Percentiles rank a stretch among this genome's conserved stretches.
Evolutionary conservation across 2,797 vertebrate genomes (phyloP).

Genomic region (Cuniculus paca): DNA sequence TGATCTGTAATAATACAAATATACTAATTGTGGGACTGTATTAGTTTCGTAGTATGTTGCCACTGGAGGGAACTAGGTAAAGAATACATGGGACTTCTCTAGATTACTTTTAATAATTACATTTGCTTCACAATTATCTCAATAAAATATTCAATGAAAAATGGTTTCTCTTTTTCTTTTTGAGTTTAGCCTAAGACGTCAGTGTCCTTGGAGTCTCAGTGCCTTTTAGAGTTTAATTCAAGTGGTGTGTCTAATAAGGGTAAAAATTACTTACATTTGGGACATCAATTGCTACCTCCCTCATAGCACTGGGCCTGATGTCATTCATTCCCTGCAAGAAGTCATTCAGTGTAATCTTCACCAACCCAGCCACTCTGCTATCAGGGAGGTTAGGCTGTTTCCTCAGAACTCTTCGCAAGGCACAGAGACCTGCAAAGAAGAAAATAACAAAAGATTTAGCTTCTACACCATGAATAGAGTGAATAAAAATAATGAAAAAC

Average conservation of each 20-base stretch:
- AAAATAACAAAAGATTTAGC: slow-evolving; percentile 61
- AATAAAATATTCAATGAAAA: slow-evolving; percentile 15
- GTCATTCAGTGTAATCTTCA: slow-evolving; percentile 93
- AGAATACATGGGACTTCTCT: background rate
- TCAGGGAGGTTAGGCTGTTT: slow-evolving; percentile 88
- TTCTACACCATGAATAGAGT: background rate
- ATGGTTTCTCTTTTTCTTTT: background rate
- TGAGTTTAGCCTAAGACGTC: background rate
- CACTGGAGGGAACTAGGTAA: background rate
- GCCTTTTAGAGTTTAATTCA: slow-evolving; percentile 28
- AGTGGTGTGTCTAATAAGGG: background rate
- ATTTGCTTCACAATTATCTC: background rate
- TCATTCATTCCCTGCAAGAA: slow-evolving; percentile 94
- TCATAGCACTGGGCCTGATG: slow-evolving; percentile 98
- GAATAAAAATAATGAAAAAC: background rate
- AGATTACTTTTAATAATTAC: background rate
- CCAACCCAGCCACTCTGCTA: slow-evolving; percentile 89
- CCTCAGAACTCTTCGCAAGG: slow-evolving; percentile 91
- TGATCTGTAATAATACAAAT: background rate
- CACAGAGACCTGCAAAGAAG: slow-evolving; percentile 90
- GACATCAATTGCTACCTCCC: slow-evolving; percentile 97
- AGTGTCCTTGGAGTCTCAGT: background rate
- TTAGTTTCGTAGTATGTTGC: background rate
- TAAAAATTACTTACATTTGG: slow-evolving; percentile 92
- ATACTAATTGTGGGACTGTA: background rate